Base-by-base conservation (phyloP, 2,797 vertebrate genomes). In the Hemitrygon akajei region DNA sequence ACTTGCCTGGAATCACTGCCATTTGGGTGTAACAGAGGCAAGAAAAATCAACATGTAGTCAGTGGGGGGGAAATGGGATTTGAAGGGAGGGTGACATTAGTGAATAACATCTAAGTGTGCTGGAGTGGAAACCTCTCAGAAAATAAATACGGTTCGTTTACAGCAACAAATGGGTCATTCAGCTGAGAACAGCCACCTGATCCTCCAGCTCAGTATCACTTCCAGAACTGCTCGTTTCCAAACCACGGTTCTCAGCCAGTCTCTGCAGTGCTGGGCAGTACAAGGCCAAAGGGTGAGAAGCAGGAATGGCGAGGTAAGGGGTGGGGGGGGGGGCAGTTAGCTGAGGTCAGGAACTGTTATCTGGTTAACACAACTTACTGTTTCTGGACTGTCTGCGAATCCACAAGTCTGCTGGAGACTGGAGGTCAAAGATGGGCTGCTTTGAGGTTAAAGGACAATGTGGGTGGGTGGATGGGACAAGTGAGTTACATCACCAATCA, bases 161-260 rank as follows among this genome's bases (percentile, higher is more conserved):
- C 47, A 69, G n/a, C 63, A 69, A 89, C 86, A 89, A 89, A 4
- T 89, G 60, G n/a, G 37, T 58, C 91, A 93, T 12, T 76, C 91
- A 76, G 91, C 37, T 2, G 22, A 22, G 37, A 93, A 0, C 71
- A 30, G 91, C 91, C 6, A 93, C 71, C 71, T 73, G 66, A 93
- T 93, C 91, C 71, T 16, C 6, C n/a, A 6, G 47, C 47, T 58
- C 20, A 27, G 40, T 73, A 76, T 93, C 91, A 93, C 37, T 93
- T 75, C 71, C 22, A 30, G 14, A 7, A 22, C 7, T 40, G 40
- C 73, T 47, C 27, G 60, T 37, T 89, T 22, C 86, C 37, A 6
- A 73, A 56, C 40, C 4, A 40, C 34, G 9, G 91, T 56, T 25
- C 27, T n/a, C 16, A 7, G n/a, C 63, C 30, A 40, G 25, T 40